Conservation (phyloP, 2,888 invertebrate species). For the Euplagia quadripunctaria region DNA sequence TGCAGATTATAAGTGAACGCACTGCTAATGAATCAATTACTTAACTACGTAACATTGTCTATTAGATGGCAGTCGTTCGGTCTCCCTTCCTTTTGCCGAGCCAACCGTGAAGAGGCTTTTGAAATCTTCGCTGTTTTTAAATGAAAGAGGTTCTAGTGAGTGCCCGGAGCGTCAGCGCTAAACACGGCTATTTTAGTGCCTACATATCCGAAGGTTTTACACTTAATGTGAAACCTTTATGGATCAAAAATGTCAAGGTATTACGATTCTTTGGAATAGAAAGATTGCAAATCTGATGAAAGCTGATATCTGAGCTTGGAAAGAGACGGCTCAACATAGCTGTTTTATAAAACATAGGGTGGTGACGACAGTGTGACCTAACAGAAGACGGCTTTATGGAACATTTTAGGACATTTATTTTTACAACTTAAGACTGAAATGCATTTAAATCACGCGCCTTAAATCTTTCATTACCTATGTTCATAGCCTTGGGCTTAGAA, state of each 20-base stretch:
- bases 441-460: too few relatives aligned
- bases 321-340: neutral
- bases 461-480: too few relatives aligned
- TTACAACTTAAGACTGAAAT: too few relatives aligned
- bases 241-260: neutral
- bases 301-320: neutral
- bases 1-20: neutral
- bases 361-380: too few relatives aligned
- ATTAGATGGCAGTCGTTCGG: constrained; percentile 12
- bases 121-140: constrained; percentile 27
- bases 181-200: constrained; percentile 42
- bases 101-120: constrained; percentile 33
- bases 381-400: too few relatives aligned
- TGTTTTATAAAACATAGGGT: neutral
- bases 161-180: constrained; percentile 35
- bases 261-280: neutral
- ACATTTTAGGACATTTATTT: too few relatives aligned
- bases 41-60: constrained; percentile 6
- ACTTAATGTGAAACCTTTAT: constrained; percentile 21
- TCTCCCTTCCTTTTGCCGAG: constrained; percentile 5
- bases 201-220: constrained; percentile 22
- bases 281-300: neutral
- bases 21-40: neutral
- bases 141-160: constrained; percentile 26
- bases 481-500: too few relatives aligned